Percentiles rank a stretch among this genome's conserved stretches.
Conservation (phyloP, 2,888 invertebrate species). For the Harpalus rubripes region DNA sequence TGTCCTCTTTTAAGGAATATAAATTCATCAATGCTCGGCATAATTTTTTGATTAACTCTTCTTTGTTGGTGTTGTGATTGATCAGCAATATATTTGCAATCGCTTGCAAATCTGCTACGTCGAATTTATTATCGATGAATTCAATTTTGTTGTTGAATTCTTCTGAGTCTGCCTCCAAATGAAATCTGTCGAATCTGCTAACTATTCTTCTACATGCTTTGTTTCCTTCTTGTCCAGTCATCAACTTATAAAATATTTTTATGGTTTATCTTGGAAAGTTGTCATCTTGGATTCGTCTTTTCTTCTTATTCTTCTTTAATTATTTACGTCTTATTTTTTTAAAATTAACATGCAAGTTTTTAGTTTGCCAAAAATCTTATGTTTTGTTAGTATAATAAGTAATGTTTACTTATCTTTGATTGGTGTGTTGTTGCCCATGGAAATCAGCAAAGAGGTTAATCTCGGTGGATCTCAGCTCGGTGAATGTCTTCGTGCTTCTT, state of each 20-base stretch:
- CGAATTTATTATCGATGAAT: conserved; percentile 16
- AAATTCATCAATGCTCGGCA: neutral
- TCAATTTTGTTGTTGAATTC: conserved; percentile 57
- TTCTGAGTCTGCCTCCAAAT: conserved; percentile 40
- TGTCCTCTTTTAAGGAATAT: conserved; percentile 16
- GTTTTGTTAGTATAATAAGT: too few relatives aligned
- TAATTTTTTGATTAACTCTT: conserved; percentile 23
- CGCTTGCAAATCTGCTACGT: conserved; percentile 42
- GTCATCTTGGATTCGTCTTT: neutral
- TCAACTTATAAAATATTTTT: neutral
- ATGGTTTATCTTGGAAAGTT: neutral
- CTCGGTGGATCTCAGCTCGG: too few relatives aligned
- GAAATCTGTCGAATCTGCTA: conserved; percentile 30
- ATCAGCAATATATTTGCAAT: conserved; percentile 44
- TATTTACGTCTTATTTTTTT: too few relatives aligned
- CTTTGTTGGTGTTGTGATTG: conserved; percentile 27
- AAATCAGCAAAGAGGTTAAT: too few relatives aligned
- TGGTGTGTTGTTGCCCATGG: too few relatives aligned
- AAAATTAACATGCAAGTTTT: too few relatives aligned
- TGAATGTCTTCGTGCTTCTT: too few relatives aligned
- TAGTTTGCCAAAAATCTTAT: too few relatives aligned
- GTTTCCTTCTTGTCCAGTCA: conserved; percentile 6
- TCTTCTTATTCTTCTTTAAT: too few relatives aligned
- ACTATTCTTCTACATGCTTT: neutral
- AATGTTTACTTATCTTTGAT: too few relatives aligned